Conservation (phyloP, 2,113 vertebrate species). For the Hystrix brachyura region DNA sequence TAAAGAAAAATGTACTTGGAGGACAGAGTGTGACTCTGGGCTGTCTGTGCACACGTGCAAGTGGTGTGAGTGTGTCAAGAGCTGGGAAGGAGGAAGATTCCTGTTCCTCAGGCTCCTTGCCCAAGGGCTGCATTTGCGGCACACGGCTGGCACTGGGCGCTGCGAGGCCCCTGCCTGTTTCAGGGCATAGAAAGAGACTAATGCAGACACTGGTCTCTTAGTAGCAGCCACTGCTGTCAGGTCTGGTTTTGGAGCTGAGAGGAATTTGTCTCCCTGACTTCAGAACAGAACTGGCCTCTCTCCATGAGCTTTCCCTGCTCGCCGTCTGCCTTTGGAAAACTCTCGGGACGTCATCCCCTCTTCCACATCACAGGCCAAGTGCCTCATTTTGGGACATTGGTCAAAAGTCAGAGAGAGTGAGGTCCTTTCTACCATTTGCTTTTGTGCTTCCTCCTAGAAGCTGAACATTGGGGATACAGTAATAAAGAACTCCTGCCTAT, state of each 20-base stretch:
- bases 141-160: background rate
- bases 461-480: background rate
- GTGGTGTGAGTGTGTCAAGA: background rate
- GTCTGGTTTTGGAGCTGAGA: background rate
- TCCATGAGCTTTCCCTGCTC: fast-evolving
- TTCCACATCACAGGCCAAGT: background rate
- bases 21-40: background rate
- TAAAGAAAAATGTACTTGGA: background rate
- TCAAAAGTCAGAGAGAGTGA: background rate
- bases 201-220: fast-evolving
- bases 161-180: too few relatives aligned
- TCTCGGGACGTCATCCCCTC: too few relatives aligned
- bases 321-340: background rate
- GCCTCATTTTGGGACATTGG: background rate
- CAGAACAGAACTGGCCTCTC: background rate
- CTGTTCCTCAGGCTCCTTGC: fast-evolving
- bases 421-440: background rate
- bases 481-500: background rate
- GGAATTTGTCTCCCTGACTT: background rate
- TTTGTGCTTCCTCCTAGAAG: background rate
- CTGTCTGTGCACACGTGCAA: background rate
- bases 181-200: background rate
- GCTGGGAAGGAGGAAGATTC: too few relatives aligned
- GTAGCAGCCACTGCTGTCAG: background rate
- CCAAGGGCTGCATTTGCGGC: background rate